phyloP scores from a whole-genome alignment of 2,888 invertebrate genomes.

The Hydrotaea diabolus region DNA sequence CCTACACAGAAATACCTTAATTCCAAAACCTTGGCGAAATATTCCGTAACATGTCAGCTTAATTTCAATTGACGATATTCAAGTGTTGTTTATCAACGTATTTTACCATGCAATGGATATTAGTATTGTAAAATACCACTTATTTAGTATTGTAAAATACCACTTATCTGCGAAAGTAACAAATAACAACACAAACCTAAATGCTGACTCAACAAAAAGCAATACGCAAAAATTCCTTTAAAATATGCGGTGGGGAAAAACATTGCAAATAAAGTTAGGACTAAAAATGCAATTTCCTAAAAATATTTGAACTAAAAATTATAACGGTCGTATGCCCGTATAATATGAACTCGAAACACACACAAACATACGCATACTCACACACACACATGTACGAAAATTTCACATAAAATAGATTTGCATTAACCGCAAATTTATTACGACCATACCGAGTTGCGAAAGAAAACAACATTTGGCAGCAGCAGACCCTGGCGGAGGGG shows the following conservation, averaged over 20 bases:
- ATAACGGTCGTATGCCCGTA: background rate
- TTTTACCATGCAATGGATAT: no score
- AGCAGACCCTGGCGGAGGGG: no score
- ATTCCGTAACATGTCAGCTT: no score
- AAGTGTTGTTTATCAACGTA: no score
- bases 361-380: background rate
- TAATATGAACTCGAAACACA: background rate
- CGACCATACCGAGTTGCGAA: background rate
- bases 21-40: no score
- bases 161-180: background rate
- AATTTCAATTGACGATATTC: no score
- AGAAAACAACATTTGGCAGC: background rate
- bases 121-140: no score
- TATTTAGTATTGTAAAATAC: no score
- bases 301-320: constrained; percentile 11
- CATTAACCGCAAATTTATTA: constrained; percentile 34
- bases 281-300: constrained; percentile 15
- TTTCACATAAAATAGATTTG: no score
- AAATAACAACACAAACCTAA: background rate
- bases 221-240: background rate
- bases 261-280: background rate
- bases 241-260: background rate
- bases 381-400: background rate
- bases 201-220: background rate
- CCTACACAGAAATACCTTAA: no score